These are phyloP conservation scores for Rapana venosa DNA, from an alignment of 2,888 invertebrate species.

Conservation along the genomic window DNA sequence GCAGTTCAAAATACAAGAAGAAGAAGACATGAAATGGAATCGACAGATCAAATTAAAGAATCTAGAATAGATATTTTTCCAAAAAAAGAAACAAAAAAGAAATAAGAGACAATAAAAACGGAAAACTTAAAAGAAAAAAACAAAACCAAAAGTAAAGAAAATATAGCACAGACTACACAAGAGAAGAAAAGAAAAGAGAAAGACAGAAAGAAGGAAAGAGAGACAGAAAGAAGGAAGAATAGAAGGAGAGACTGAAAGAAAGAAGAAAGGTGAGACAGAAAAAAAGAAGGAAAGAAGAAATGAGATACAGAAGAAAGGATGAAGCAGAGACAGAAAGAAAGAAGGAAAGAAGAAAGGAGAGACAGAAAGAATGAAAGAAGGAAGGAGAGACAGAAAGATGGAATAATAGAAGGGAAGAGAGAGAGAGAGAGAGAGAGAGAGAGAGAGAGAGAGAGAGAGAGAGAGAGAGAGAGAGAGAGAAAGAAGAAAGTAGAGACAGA, in stretches of 20 bases:
- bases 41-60: too few species aligned
- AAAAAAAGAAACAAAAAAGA: too few species aligned
- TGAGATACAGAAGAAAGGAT: not conserved
- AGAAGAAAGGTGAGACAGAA: not conserved
- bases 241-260: not conserved
- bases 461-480: not conserved
- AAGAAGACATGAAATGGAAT: too few species aligned
- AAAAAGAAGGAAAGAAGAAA: not conserved
- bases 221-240: not conserved
- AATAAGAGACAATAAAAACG: too few species aligned
- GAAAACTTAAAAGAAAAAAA: too few species aligned
- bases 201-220: not conserved
- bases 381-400: not conserved
- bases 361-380: too few species aligned
- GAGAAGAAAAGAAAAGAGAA: not conserved
- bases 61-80: too few species aligned
- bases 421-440: not conserved
- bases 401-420: not conserved
- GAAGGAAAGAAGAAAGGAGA: not conserved
- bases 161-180: too few species aligned
- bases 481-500: not conserved
- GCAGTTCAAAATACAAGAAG: too few species aligned
- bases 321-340: not conserved
- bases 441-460: not conserved
- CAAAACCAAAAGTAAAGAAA: too few species aligned